Conservation (phyloP, 2,888 invertebrate genomes). For the Cylloceria caligata region DNA sequence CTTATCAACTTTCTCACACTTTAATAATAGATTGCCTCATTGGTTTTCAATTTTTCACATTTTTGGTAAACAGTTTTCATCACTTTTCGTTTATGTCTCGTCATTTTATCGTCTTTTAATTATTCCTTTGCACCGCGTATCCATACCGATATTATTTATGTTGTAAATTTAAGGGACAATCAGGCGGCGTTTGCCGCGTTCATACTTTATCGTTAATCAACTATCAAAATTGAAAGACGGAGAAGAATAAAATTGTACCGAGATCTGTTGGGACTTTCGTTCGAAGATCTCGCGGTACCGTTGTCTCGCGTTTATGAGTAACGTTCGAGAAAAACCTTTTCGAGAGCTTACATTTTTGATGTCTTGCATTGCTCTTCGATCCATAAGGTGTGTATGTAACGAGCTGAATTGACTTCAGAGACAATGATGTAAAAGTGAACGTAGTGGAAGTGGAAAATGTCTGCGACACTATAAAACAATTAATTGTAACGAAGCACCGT, state of each 20-base stretch:
- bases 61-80: too few relatives aligned
- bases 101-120: neutral
- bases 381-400: neutral
- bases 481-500: neutral
- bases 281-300: neutral
- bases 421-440: constrained; percentile 1
- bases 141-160: neutral
- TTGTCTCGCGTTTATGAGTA: neutral
- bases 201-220: neutral
- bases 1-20: neutral
- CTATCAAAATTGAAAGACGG: neutral
- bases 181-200: neutral
- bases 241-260: neutral
- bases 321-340: neutral
- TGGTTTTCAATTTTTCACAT: neutral
- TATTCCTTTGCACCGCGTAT: neutral
- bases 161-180: neutral
- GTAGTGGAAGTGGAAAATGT: neutral
- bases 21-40: neutral
- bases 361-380: neutral
- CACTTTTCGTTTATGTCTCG: neutral
- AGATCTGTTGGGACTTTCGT: neutral
- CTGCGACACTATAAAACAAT: constrained; percentile 3
- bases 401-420: too few relatives aligned
- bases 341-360: neutral